Conservation (phyloP, 2,797 vertebrate species). For the Cirrhinus molitorella region DNA sequence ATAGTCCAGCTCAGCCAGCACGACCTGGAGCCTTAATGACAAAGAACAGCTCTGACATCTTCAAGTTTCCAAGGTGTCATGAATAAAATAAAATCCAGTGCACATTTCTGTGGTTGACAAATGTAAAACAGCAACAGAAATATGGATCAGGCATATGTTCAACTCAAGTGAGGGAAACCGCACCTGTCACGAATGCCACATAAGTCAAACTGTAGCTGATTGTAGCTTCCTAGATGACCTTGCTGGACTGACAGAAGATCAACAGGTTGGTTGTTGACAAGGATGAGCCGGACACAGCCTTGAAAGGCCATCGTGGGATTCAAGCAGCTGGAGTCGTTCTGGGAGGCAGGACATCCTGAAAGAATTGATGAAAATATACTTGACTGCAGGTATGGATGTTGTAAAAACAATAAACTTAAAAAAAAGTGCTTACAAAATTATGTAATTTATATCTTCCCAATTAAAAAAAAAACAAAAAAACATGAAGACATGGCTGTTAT, state of each 20-base stretch:
- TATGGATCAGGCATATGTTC: neutral
- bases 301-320: constrained; percentile 88
- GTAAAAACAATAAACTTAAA: neutral
- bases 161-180: neutral
- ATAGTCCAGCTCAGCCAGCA: constrained; percentile 37
- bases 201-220: constrained; percentile 92
- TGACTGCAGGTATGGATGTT: neutral
- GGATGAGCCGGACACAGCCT: constrained; percentile 94
- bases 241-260: constrained; percentile 91
- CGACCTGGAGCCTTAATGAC: constrained; percentile 29
- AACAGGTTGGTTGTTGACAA: constrained; percentile 92
- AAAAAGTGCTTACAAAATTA: neutral
- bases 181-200: constrained; percentile 99
- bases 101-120: neutral
- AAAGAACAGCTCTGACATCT: constrained; percentile 40
- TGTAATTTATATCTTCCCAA: neutral
- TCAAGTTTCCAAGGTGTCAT: neutral
- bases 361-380: constrained; percentile 25
- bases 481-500: too few relatives aligned
- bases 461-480: too few relatives aligned
- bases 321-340: constrained; percentile 82
- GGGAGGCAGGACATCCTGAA: constrained; percentile 87
- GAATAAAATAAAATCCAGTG: neutral
- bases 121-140: constrained; percentile 19
- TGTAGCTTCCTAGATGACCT: constrained; percentile 91